Percentiles rank a stretch among this genome's conserved stretches.
These are phyloP conservation scores for Asteroscopus sphinx DNA, from an alignment of 2,888 invertebrate species.

Conservation along the genomic window DNA sequence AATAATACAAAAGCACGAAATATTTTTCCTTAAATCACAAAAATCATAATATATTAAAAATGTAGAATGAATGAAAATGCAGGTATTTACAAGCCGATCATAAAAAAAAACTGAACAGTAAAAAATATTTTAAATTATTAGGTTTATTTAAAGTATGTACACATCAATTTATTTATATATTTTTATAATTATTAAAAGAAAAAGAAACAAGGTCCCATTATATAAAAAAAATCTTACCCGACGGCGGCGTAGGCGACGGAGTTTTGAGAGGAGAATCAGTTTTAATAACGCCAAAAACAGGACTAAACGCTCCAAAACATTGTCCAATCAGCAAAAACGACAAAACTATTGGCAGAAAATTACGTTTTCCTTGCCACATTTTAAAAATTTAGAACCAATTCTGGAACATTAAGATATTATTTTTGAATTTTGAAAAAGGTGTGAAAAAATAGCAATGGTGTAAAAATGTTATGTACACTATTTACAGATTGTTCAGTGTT, in stretches of 20 bases:
- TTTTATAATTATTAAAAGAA: constrained; percentile 7
- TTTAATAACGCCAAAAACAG: constrained; percentile 68
- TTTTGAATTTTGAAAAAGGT: constrained; percentile 35
- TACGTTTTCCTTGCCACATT: constrained; percentile 35
- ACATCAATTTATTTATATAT: constrained; percentile 12
- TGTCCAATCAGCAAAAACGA: constrained; percentile 53
- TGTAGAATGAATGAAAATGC: constrained; percentile 13
- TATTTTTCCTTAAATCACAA: too few species aligned
- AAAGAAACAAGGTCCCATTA: constrained; percentile 52
- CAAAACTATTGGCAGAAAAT: constrained; percentile 43
- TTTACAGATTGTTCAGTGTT: constrained; percentile 47
- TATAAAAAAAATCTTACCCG: constrained; percentile 69
- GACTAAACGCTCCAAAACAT: constrained; percentile 66
- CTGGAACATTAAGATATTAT: constrained; percentile 29
- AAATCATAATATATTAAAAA: too few species aligned
- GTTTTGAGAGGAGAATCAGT: constrained; percentile 61
- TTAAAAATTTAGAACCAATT: constrained; percentile 19
- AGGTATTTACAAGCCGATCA: constrained; percentile 60
- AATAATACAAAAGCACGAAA: too few species aligned
- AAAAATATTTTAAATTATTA: constrained; percentile 2
- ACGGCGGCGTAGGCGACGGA: constrained; percentile 64
- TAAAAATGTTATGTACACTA: constrained; percentile 42
- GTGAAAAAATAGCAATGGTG: constrained; percentile 13
- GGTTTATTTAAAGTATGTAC: constrained; percentile 22
- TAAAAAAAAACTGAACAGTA: constrained; percentile 38